Evolutionary conservation across 2,888 invertebrate genomes (phyloP).

Genomic region (Mythimna vitellina): DNA sequence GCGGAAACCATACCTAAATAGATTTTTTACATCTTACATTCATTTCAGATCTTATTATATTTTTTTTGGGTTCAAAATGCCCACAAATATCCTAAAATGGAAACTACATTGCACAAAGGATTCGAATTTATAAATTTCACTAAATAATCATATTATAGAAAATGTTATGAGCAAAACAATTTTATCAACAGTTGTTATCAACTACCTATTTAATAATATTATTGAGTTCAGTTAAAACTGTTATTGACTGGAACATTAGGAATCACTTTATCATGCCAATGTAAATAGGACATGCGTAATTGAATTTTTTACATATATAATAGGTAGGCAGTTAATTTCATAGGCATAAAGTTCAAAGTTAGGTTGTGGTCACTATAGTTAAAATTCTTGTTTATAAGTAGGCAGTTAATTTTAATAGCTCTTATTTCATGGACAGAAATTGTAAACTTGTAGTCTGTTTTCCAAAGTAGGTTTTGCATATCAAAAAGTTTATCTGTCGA

Average conservation of each 20-base stretch:
- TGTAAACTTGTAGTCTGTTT: too few species aligned
- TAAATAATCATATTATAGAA: not conserved
- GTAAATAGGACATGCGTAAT: constrained; percentile 27
- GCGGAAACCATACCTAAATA: too few species aligned
- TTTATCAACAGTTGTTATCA: constrained; percentile 46
- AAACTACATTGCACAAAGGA: not conserved
- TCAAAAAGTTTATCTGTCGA: not conserved
- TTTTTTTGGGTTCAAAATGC: not conserved
- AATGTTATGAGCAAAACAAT: constrained; percentile 13
- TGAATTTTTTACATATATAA: not conserved
- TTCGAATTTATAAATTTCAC: not conserved
- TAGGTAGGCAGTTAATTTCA: not conserved
- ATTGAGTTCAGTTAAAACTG: constrained; percentile 20
- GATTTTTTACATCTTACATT: too few species aligned
- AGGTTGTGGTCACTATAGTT: not conserved
- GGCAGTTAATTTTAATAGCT: too few species aligned
- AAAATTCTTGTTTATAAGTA: not conserved
- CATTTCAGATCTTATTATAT: too few species aligned
- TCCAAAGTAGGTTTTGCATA: too few species aligned
- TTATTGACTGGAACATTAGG: constrained; percentile 30
- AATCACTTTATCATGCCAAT: constrained; percentile 31
- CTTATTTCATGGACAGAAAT: too few species aligned
- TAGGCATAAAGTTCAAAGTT: constrained; percentile 7
- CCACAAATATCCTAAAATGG: not conserved
- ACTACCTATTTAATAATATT: constrained; percentile 25